Conservation (phyloP, 2,113 vertebrate genomes). For the Gavialis gangeticus region DNA sequence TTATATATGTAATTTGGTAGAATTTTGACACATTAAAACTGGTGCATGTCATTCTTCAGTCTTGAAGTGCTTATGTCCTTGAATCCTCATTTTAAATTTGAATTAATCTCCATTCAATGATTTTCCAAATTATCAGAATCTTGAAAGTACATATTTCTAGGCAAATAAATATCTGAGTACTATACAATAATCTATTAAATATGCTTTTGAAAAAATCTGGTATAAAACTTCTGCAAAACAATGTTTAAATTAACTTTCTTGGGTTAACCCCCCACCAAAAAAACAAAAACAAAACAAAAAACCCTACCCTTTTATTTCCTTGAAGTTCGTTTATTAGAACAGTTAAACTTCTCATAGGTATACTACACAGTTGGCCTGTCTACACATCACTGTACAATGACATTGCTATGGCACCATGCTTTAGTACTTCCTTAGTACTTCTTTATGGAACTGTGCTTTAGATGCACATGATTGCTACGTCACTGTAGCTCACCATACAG, state of each 20-base stretch:
- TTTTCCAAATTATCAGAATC: background rate
- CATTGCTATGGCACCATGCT: no score
- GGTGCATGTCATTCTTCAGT: background rate
- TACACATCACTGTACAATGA: no score
- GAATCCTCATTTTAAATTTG: background rate
- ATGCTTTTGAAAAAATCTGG: rapidly evolving
- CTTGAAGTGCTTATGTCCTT: background rate
- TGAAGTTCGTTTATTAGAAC: background rate
- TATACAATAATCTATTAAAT: background rate
- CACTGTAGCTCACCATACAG: no score
- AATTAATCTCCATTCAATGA: background rate
- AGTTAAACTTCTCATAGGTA: background rate
- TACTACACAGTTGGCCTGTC: background rate
- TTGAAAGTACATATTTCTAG: background rate
- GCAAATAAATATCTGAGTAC: background rate
- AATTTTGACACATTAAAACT: background rate
- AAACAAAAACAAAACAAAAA: no score
- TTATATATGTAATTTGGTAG: background rate
- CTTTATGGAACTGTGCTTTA: no score
- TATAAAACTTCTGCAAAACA: background rate
- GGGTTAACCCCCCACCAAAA: background rate
- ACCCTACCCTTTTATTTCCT: background rate
- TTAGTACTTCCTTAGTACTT: no score
- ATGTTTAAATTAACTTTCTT: background rate
- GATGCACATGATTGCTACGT: no score